Conservation (phyloP, 2,888 invertebrate species). For the Copidosoma aretas region DNA sequence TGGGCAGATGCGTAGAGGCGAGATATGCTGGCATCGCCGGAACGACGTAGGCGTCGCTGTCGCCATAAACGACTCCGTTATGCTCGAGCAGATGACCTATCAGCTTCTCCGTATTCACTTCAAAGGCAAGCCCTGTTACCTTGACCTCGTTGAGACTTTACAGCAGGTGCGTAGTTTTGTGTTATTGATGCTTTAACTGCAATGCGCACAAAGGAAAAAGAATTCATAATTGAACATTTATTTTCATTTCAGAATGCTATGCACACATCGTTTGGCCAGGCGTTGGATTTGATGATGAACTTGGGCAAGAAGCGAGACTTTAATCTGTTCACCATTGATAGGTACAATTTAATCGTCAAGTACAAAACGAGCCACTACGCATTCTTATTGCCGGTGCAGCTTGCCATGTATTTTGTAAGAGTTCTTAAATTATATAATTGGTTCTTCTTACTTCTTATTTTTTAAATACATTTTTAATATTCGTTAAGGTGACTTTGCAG, state of each 20-base stretch:
- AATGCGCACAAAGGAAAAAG: too few relatives aligned
- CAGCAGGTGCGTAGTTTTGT: constrained; percentile 76
- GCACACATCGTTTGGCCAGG: constrained; percentile 83
- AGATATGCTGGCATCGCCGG: constrained; percentile 87
- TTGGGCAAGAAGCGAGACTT: constrained; percentile 71
- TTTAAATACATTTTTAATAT: too few relatives aligned
- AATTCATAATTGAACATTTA: too few relatives aligned
- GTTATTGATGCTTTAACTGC: background rate
- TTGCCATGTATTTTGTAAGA: constrained; percentile 87
- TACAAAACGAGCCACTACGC: constrained; percentile 95
- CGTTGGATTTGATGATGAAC: constrained; percentile 76
- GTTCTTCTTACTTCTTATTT: too few relatives aligned
- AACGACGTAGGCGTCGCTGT: constrained; percentile 76
- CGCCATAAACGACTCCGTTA: constrained; percentile 85
- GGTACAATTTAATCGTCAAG: constrained; percentile 85
- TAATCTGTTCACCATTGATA: constrained; percentile 80
- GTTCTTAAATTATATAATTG: too few relatives aligned
- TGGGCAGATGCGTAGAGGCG: constrained; percentile 81
- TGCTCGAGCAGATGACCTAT: constrained; percentile 82
- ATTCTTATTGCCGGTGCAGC: constrained; percentile 88
- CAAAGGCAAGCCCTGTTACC: constrained; percentile 76
- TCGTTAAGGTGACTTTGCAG: too few relatives aligned
- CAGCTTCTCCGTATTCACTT: constrained; percentile 82
- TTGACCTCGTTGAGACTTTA: constrained; percentile 80
- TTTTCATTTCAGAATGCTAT: constrained; percentile 67